Evolutionary conservation across 2,888 invertebrate genomes (phyloP).

Genomic region (Alloscopus bannaensis): DNA sequence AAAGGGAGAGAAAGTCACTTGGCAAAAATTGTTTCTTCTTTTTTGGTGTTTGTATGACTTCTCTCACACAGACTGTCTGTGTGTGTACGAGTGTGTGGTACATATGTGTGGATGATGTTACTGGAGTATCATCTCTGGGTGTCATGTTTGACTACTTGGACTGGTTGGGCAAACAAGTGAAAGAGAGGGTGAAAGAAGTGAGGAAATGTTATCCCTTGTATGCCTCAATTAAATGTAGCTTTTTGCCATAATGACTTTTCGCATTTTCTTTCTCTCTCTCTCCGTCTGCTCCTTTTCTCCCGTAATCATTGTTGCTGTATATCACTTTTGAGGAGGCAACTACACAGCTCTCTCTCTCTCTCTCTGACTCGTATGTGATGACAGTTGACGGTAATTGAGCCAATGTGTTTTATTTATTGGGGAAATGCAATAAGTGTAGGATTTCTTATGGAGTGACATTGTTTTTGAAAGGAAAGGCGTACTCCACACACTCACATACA

Average conservation of each 20-base stretch:
- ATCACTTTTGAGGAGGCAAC: too few species aligned
- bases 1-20: too few species aligned
- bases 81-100: slow-evolving; percentile 1
- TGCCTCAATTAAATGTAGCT: too few species aligned
- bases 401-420: slow-evolving; percentile 60
- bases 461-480: background rate
- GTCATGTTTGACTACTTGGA: slow-evolving; percentile 6
- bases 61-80: too few species aligned
- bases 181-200: background rate
- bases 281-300: background rate
- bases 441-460: slow-evolving; percentile 16
- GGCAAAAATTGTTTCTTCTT: slow-evolving; percentile 19
- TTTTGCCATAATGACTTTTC: slow-evolving; percentile 21
- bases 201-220: too few species aligned
- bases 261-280: slow-evolving; percentile 4
- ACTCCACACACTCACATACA: background rate
- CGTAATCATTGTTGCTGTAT: too few species aligned
- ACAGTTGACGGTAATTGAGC: slow-evolving; percentile 59
- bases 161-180: background rate
- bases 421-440: slow-evolving; percentile 55
- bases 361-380: slow-evolving; percentile 19
- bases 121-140: background rate
- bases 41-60: too few species aligned
- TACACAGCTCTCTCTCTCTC: slow-evolving; percentile 1
- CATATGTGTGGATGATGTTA: slow-evolving; percentile 1